Evolutionary conservation across 2,113 vertebrate species (phyloP).

Genomic region (Neolamprologus falcicula): DNA sequence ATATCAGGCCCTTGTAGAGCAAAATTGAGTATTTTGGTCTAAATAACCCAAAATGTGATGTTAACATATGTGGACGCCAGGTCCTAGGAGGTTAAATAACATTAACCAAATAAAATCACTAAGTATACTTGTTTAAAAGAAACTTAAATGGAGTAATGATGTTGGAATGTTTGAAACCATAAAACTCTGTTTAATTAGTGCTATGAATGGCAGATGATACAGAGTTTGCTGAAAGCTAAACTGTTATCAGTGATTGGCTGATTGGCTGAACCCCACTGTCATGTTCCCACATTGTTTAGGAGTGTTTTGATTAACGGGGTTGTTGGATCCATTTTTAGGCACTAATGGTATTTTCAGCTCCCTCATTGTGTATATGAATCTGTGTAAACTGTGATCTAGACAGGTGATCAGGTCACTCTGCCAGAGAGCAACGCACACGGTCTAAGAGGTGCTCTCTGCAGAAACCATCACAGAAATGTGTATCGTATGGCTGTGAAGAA

Average conservation of each 20-base stretch:
- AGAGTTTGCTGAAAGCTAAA: background rate
- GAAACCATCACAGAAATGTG: background rate
- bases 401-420: background rate
- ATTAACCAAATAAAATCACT: background rate
- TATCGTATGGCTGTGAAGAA: background rate
- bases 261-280: background rate
- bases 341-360: background rate
- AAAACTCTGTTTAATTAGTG: background rate
- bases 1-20: no score
- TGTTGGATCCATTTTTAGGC: background rate
- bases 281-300: background rate
- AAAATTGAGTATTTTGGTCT: no score
- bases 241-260: background rate
- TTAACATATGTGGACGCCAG: fast-evolving
- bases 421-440: background rate
- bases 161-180: background rate
- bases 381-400: background rate
- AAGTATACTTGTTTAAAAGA: background rate
- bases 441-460: background rate
- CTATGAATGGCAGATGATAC: background rate
- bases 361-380: background rate
- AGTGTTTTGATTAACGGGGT: background rate
- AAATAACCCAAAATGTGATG: no score
- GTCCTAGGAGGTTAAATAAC: background rate
- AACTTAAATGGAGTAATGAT: background rate